Percentiles rank a stretch among this genome's conserved stretches.
These are phyloP conservation scores for Hassar affinis DNA, from an alignment of 2,113 vertebrate genomes.

Conservation along the genomic window DNA sequence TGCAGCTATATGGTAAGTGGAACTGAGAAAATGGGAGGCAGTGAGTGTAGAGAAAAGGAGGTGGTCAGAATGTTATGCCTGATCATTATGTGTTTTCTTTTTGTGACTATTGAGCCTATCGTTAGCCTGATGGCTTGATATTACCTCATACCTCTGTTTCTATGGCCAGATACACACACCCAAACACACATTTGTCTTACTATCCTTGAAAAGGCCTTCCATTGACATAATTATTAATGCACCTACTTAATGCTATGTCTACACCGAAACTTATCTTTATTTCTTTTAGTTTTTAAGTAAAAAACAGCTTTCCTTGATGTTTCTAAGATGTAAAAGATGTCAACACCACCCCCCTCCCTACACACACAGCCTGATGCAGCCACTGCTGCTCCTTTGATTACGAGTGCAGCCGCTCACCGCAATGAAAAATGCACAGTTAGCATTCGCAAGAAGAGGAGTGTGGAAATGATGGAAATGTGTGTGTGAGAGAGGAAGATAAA, in stretches of 20 bases:
- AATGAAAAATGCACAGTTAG: conserved; percentile 69
- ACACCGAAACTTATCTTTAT: neutral
- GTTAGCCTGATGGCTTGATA: too few species aligned
- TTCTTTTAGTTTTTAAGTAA: neutral
- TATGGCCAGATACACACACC: conserved; percentile 38
- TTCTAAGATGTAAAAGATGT: neutral
- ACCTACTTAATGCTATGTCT: neutral
- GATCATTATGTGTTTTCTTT: too few species aligned
- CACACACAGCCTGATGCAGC: conserved; percentile 33
- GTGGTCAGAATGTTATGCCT: too few species aligned
- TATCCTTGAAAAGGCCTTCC: neutral
- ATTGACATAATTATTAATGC: neutral
- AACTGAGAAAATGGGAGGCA: too few species aligned
- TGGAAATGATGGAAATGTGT: conserved; percentile 39
- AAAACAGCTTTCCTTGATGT: neutral
- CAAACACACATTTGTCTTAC: neutral
- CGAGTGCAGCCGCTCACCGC: conserved; percentile 62
- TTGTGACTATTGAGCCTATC: conserved; percentile 54
- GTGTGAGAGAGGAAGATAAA: conserved; percentile 1
- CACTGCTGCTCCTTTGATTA: conserved; percentile 63
- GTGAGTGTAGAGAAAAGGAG: too few species aligned
- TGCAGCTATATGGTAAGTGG: too few species aligned
- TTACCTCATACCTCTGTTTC: conserved; percentile 53
- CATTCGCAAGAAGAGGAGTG: conserved; percentile 59
- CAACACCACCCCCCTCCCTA: neutral